Evolutionary conservation across 2,113 vertebrate species (phyloP).

Genomic region (Apteryx owenii): DNA sequence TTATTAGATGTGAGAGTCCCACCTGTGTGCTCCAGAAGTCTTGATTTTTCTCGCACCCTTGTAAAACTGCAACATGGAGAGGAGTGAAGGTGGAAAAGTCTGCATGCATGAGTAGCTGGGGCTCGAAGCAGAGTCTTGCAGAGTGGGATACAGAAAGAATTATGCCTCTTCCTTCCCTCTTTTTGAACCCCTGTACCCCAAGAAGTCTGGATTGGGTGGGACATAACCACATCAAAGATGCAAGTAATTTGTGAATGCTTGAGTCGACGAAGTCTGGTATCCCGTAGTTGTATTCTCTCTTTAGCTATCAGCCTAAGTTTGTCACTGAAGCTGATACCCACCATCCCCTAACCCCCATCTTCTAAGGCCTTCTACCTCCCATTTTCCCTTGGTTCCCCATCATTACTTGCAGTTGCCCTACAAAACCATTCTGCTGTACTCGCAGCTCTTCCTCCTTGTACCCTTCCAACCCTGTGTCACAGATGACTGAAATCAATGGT

Average conservation of each 20-base stretch:
- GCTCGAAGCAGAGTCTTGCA: background rate
- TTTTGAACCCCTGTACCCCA: background rate
- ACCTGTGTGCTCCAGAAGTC: conserved; percentile 14
- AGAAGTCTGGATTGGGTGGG: background rate
- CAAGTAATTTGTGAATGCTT: background rate
- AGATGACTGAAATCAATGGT: background rate
- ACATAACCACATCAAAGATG: background rate
- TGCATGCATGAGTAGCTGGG: background rate
- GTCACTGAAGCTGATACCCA: background rate
- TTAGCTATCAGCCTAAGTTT: background rate
- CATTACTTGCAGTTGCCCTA: background rate
- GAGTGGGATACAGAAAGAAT: background rate
- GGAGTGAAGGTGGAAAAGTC: background rate
- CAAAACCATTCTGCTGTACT: background rate
- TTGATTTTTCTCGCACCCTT: background rate
- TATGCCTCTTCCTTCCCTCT: background rate
- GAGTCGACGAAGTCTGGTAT: background rate
- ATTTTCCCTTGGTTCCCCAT: background rate
- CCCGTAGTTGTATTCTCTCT: background rate
- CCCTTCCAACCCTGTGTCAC: background rate
- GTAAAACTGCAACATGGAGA: background rate
- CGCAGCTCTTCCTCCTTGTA: background rate
- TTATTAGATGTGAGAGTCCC: conserved; percentile 47
- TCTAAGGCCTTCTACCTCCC: background rate
- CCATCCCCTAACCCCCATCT: background rate